phyloP scores from a whole-genome alignment of 2,113 vertebrate genomes.

The Scomber colias region DNA sequence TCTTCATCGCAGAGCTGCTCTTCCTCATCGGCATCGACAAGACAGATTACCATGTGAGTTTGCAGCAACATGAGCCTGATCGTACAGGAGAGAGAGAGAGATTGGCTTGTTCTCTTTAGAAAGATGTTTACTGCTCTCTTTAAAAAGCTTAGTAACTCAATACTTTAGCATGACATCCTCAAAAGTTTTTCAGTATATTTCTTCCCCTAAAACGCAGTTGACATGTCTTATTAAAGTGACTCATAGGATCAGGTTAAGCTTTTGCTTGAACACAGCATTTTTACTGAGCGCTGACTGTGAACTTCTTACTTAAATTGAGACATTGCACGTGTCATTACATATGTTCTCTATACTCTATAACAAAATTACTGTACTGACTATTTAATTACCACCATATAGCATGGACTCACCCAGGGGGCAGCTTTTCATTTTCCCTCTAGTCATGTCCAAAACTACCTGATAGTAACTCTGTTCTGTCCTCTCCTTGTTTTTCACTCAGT shows the following conservation, averaged over 20 bases:
- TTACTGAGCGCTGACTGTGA: conserved; percentile 24
- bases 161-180: no score
- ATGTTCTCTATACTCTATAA: conserved; percentile 40
- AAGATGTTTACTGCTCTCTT: neutral
- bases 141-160: neutral
- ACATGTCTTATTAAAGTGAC: conserved; percentile 8
- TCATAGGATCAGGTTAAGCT: conserved; percentile 4
- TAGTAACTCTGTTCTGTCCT: conserved; percentile 47
- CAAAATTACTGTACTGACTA: conserved; percentile 47
- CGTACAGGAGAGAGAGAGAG: no score
- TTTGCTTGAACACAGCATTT: conserved; percentile 21
- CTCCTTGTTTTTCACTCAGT: conserved; percentile 29
- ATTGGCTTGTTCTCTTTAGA: neutral
- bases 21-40: conserved; percentile 97
- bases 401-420: conserved; percentile 40
- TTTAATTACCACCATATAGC: conserved; percentile 55
- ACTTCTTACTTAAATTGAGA: conserved; percentile 37
- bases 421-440: conserved; percentile 46
- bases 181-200: neutral
- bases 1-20: conserved; percentile 95
- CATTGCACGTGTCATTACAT: conserved; percentile 29
- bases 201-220: neutral
- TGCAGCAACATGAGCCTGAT: no score
- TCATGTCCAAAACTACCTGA: conserved; percentile 20
- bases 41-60: conserved; percentile 92